Base-by-base conservation (phyloP, 2,113 vertebrate genomes). In the Hippoglossus stenolepis region DNA sequence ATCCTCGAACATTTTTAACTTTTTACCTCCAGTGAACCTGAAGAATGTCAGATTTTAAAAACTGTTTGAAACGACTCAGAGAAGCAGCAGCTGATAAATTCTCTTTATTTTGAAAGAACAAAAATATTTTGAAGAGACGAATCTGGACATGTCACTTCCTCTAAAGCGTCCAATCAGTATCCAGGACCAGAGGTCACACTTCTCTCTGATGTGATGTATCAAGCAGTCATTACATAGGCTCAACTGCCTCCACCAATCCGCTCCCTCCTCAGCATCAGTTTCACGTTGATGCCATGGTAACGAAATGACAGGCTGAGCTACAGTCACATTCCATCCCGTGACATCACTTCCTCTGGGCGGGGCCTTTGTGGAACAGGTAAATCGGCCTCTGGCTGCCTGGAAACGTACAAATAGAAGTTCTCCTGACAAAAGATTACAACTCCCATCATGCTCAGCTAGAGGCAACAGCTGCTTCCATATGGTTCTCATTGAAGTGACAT, bases 351-450 rank as follows among this genome's bases (percentile, higher is more conserved):
- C 85, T 91, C 43, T 88, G 89, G 80, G 54, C 70, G 20, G 86
- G 77, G 73, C 94, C 93, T 93, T 96, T 96, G 88, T 96, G 94
- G 78, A 96, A 96, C 81, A 96, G 90, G 83, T 96, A 96, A 70
- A 96, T 87, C 0, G 94, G 93, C 77, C 94, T 89, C 85, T 95
- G 94, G 85, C 93, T 91, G 45, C 94, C 96, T 96, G 86, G 10
- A 71, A 7, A 87, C 40, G 72, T 31, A 61, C 26, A 71, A 6
- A 54, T 18, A 54, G 51, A 54, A n/a, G 14, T 20, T 7, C 8
- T n/a, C 8, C 18, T 54, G 51, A 54, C 20, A 10, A 6, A 54
- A n/a, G 51, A 20, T 3, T 12, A 14, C 13, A 47, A 47, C 45
- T 47, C 45, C 45, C 45, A 47, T 47, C 45, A 47, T 47, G 45